Percentiles rank a stretch among this genome's conserved stretches.
Conservation (phyloP, 1,140 invertebrate species). For the Eueides isabella region DNA sequence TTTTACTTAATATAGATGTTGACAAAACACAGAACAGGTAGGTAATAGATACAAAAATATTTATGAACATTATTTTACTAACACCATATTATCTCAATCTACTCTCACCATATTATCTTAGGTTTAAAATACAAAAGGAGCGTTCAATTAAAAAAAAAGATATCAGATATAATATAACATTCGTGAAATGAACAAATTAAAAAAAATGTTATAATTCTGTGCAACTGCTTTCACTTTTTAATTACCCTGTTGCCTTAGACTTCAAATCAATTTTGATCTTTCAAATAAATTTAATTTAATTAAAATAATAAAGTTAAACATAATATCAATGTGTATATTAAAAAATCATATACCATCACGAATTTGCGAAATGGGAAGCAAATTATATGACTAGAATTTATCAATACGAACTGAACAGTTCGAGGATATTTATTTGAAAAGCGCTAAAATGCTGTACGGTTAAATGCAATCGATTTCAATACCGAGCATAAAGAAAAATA, state of each 20-base stretch:
- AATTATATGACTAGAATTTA: constrained; percentile 56
- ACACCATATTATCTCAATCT: background rate
- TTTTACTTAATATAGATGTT: background rate
- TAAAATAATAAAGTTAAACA: constrained; percentile 16
- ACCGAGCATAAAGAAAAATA: background rate
- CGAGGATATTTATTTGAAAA: background rate
- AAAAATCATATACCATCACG: constrained; percentile 42
- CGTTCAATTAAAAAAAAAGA: background rate
- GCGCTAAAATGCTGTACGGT: constrained; percentile 19
- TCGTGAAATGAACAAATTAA: background rate
- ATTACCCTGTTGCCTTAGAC: constrained; percentile 71
- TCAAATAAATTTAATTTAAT: constrained; percentile 23
- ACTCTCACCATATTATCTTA: background rate
- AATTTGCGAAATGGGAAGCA: constrained; percentile 51
- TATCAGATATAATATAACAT: background rate
- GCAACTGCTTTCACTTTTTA: constrained; percentile 34
- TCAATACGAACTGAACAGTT: constrained; percentile 16
- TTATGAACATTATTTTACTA: background rate
- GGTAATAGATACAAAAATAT: background rate
- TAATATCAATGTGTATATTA: constrained; percentile 31
- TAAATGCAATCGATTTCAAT: constrained; percentile 22
- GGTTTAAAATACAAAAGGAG: background rate
- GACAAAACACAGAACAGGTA: background rate
- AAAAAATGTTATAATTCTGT: constrained; percentile 7
- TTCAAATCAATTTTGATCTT: constrained; percentile 37